Evolutionary conservation across 2,113 vertebrate genomes (phyloP), one percentile per base, ranked within the genome.

Genomic region (Hemiprocne comata): DNA sequence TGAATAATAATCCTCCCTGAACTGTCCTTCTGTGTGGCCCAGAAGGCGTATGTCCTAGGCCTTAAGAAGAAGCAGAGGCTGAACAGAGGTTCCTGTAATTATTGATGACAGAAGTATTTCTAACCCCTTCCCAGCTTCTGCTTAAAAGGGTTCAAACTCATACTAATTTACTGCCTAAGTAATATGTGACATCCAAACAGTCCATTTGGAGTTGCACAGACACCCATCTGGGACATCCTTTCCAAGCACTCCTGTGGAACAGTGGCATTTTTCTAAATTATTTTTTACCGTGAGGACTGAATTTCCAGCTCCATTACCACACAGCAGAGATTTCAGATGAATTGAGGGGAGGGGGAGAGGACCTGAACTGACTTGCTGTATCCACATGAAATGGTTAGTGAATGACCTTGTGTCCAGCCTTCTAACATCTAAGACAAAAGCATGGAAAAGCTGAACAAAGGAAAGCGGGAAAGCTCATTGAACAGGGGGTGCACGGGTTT

Each of bases 111-210:
- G 8, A 76, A 73, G 13, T 74, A 75, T 82, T 80, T 72, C 79
- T 70, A 95, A 64, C 7, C 83, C 33, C 36, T 64, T 89, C 77
- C 74, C 61, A 96, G 34, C 38, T 64, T 95, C 64, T 90, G 85
- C 69, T 93, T 96, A 58, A 89, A 89, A 94, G 81, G 31, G 73
- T 80, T 88, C 92, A 96, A 96, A 96, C 82, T 70, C 31, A 7
- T 9, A 36, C 34, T 34, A 91, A 91, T 40, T 61, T 57, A 84
- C 51, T 71, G 71, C 69, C 40, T 71, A 33, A 86, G 76, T 71
- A 87, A 74, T 23, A 69, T 2, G 40, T 62, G 65, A 81, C 80
- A 90, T 77, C 77, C 88, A 85, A 94, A 66, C 42, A 86, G n/a
- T 58, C 28, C 34, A 2, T 21, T 72, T 11, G 79, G 92, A 85